Conservation (phyloP, 2,888 invertebrate genomes). For the Athalia circularis region DNA sequence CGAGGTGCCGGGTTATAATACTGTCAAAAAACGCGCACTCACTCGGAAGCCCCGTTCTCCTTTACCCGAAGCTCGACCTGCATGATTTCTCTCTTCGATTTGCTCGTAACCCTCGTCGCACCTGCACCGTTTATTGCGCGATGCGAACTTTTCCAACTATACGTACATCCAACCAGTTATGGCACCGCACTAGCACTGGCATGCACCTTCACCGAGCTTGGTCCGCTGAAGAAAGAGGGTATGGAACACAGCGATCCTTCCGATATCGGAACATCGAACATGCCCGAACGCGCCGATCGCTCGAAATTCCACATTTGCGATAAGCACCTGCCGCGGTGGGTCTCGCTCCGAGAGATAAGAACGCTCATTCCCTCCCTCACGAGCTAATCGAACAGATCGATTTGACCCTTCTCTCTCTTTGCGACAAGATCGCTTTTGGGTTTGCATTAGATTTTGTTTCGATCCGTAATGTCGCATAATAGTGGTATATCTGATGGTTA, state of each 20-base stretch:
- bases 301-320: conserved; percentile 25
- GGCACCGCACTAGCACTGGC: not conserved
- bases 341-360: conserved; percentile 5
- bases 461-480: too few species aligned
- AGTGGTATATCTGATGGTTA: too few species aligned
- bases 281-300: conserved; percentile 1
- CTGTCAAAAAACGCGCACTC: conserved; percentile 8
- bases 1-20: not conserved
- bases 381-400: not conserved
- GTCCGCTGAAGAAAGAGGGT: not conserved
- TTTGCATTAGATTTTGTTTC: too few species aligned
- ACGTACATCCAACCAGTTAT: not conserved
- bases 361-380: conserved; percentile 3
- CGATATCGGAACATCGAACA: conserved; percentile 3
- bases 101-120: not conserved
- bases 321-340: conserved; percentile 3
- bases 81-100: not conserved
- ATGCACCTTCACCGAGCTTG: not conserved
- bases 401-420: not conserved
- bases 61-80: conserved; percentile 36
- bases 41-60: conserved; percentile 7
- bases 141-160: not conserved
- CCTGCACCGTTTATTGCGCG: not conserved
- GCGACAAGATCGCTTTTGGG: too few species aligned
- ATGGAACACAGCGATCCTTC: not conserved